Evolutionary conservation across 2,888 invertebrate genomes (phyloP).

Genomic region (Pemphredon lugubris): DNA sequence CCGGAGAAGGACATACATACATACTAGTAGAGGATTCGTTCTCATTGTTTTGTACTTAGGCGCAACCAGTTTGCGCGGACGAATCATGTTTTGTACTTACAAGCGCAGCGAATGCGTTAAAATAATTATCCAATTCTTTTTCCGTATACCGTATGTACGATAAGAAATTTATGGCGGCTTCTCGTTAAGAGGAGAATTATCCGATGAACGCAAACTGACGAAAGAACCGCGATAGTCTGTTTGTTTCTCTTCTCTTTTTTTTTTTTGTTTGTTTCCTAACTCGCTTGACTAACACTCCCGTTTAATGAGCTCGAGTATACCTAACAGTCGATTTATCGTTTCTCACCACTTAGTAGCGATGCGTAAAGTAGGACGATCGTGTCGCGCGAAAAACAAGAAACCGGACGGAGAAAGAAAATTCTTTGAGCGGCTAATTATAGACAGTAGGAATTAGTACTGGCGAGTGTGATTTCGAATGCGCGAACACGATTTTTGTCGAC

Average conservation of each 20-base stretch:
- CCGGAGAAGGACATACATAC: conserved; percentile 47
- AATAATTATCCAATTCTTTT: conserved; percentile 62
- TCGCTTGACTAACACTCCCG: neutral
- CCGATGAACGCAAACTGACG: too few relatives aligned
- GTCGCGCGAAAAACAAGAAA: too few relatives aligned
- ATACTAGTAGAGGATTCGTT: conserved; percentile 44
- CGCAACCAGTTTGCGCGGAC: conserved; percentile 33
- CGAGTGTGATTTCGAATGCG: too few relatives aligned
- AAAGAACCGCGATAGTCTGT: too few relatives aligned
- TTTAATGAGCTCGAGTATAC: neutral
- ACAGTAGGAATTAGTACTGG: too few relatives aligned
- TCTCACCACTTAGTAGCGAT: neutral
- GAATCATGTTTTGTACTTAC: conserved; percentile 55
- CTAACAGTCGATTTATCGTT: neutral
- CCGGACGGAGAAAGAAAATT: too few relatives aligned
- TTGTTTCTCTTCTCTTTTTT: too few relatives aligned
- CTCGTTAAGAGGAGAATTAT: too few relatives aligned
- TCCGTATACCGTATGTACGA: conserved; percentile 33
- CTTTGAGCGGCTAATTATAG: too few relatives aligned
- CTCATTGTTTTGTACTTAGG: conserved; percentile 60
- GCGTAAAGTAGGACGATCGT: too few relatives aligned
- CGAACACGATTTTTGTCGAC: too few relatives aligned
- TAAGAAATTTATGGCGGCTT: neutral
- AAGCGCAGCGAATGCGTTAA: conserved; percentile 53
- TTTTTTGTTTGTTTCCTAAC: too few relatives aligned